Evolutionary conservation across 2,113 vertebrate species (phyloP).

Genomic region (Alethe castanea): DNA sequence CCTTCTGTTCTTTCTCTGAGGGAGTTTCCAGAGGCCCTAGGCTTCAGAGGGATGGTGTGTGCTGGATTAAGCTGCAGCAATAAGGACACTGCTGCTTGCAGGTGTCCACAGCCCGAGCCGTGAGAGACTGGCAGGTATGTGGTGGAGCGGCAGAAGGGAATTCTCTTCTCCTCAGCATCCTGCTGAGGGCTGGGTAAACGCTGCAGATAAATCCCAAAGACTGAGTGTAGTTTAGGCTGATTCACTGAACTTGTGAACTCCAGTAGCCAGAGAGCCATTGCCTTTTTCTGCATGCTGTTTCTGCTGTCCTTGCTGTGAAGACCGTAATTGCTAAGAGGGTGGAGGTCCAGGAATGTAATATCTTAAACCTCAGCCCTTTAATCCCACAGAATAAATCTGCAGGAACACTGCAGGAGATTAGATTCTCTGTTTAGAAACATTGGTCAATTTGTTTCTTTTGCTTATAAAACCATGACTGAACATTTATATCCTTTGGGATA

Average conservation of each 20-base stretch:
- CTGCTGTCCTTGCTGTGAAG: not conserved
- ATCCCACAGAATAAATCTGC: not conserved
- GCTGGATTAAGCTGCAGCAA: not conserved
- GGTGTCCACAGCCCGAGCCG: accelerated
- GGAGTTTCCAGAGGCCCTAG: not conserved
- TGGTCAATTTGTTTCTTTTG: not conserved
- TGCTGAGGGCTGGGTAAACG: not conserved
- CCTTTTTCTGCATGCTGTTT: not conserved
- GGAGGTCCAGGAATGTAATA: not conserved
- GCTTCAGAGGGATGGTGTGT: not conserved
- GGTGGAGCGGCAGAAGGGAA: not conserved
- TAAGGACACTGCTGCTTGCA: not conserved
- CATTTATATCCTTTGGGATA: not conserved
- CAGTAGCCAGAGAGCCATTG: not conserved
- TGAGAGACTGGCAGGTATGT: not conserved
- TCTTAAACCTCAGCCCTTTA: not conserved
- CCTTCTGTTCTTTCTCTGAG: not conserved
- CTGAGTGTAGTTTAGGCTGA: not conserved
- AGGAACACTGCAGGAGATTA: not conserved
- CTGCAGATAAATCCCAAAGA: not conserved
- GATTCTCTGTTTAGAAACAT: not conserved
- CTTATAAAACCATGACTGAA: not conserved
- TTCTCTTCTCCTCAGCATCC: not conserved
- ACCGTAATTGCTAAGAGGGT: not conserved
- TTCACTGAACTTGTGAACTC: not conserved